Conservation (phyloP, 2,888 invertebrate species). For the Meganola albula region DNA sequence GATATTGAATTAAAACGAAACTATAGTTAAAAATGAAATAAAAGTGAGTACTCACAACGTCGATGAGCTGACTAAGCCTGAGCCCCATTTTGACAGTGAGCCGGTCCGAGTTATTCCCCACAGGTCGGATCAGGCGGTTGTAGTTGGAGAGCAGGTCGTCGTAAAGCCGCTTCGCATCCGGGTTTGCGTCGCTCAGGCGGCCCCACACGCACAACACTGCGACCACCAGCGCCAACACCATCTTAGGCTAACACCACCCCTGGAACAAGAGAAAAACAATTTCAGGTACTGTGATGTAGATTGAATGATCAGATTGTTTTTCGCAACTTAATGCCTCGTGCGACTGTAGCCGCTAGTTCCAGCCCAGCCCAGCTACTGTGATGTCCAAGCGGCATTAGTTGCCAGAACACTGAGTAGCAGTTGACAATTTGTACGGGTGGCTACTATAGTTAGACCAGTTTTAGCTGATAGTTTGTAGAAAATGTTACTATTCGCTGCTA, state of each 20-base stretch:
- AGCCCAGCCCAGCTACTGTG: too few species aligned
- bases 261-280: conserved; percentile 62
- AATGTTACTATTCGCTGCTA: too few species aligned
- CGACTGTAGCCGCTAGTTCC: too few species aligned
- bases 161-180: conserved; percentile 95
- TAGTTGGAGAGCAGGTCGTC: conserved; percentile 97
- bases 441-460: too few species aligned
- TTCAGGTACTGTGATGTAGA: too few species aligned
- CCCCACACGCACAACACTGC: conserved; percentile 86
- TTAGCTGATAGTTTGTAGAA: too few species aligned
- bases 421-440: too few species aligned
- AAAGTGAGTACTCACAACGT: conserved; percentile 85
- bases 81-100: conserved; percentile 97
- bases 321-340: too few species aligned
- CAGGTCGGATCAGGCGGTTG: conserved; percentile 96
- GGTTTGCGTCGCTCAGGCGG: conserved; percentile 89
- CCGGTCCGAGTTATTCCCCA: conserved; percentile 95
- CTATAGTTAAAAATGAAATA: background rate
- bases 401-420: too few species aligned
- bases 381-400: too few species aligned
- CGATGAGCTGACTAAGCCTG: conserved; percentile 92
- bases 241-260: conserved; percentile 92
- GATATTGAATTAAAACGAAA: conserved; percentile 23
- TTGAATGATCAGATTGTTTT: too few species aligned
- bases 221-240: conserved; percentile 86